These are phyloP conservation scores for Andrena camellia DNA, from an alignment of 2,888 invertebrate species.

Conservation along the genomic window DNA sequence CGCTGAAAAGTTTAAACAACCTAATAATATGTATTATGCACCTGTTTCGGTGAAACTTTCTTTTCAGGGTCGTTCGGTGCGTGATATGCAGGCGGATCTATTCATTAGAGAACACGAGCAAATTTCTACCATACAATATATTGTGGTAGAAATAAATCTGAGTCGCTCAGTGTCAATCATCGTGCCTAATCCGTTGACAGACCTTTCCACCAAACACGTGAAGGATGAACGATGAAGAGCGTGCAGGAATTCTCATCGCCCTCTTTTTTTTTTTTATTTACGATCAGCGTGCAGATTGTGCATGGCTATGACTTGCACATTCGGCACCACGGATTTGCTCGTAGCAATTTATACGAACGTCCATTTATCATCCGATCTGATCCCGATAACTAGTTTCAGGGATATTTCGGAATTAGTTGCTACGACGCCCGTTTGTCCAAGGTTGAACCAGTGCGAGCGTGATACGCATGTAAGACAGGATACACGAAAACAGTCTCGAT, in stretches of 20 bases:
- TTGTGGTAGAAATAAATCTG: conserved; percentile 33
- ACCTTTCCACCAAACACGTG: conserved; percentile 29
- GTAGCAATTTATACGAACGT: conserved; percentile 32
- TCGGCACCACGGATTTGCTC: conserved; percentile 34
- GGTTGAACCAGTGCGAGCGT: background rate
- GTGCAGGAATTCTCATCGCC: conserved; percentile 16
- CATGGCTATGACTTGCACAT: conserved; percentile 40
- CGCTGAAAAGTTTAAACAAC: too few species aligned
- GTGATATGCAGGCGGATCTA: background rate
- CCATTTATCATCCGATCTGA: conserved; percentile 37
- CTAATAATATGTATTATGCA: background rate
- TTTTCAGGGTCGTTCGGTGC: background rate
- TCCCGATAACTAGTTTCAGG: conserved; percentile 30
- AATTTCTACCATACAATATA: background rate
- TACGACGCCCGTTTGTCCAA: conserved; percentile 1
- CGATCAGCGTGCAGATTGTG: conserved; percentile 17
- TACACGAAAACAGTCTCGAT: background rate
- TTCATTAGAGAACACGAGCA: background rate
- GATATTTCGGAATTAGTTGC: conserved; percentile 29
- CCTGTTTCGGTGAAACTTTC: background rate
- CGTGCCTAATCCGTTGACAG: conserved; percentile 38
- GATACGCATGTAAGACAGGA: background rate
- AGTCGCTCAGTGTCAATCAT: conserved; percentile 33
- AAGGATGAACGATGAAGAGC: conserved; percentile 34
- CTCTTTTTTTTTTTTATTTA: conserved; percentile 30